phyloP scores from a whole-genome alignment of 2,113 vertebrate genomes.

The Platichthys flesus region DNA sequence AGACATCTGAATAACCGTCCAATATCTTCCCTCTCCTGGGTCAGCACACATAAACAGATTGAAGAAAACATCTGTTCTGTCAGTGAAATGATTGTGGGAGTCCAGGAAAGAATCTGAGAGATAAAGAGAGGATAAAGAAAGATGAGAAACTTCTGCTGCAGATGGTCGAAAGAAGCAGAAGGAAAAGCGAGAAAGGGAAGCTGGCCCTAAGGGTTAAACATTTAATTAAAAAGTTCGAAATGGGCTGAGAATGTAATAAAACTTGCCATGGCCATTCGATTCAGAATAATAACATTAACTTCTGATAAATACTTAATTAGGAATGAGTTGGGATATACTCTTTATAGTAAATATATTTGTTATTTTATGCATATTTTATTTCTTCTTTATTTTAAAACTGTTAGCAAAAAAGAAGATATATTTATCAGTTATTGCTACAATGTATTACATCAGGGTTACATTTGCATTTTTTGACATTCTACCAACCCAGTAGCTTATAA shows the following conservation, averaged over 20 bases:
- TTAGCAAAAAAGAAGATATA: background rate
- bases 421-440: background rate
- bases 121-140: conserved; percentile 47
- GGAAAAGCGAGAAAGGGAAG: conserved; percentile 1
- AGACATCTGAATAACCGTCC: conserved; percentile 77
- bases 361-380: background rate
- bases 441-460: background rate
- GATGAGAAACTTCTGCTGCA: conserved; percentile 45
- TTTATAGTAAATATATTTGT: background rate
- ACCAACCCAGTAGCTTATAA: background rate
- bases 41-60: conserved; percentile 51
- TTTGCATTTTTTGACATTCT: conserved; percentile 1
- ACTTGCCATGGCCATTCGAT: background rate
- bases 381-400: background rate
- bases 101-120: conserved; percentile 51
- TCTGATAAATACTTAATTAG: background rate
- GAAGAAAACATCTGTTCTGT: conserved; percentile 62
- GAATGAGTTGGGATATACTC: background rate
- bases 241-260: background rate
- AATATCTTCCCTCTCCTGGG: conserved; percentile 59
- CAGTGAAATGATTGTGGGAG: conserved; percentile 66
- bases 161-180: conserved; percentile 15
- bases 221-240: conserved; percentile 23
- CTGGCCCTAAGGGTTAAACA: background rate
- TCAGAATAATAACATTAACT: background rate